Percentiles rank a stretch among this genome's conserved stretches.
These are phyloP conservation scores for Pterophyllum scalare DNA, from an alignment of 2,113 vertebrate genomes.

Conservation along the genomic window DNA sequence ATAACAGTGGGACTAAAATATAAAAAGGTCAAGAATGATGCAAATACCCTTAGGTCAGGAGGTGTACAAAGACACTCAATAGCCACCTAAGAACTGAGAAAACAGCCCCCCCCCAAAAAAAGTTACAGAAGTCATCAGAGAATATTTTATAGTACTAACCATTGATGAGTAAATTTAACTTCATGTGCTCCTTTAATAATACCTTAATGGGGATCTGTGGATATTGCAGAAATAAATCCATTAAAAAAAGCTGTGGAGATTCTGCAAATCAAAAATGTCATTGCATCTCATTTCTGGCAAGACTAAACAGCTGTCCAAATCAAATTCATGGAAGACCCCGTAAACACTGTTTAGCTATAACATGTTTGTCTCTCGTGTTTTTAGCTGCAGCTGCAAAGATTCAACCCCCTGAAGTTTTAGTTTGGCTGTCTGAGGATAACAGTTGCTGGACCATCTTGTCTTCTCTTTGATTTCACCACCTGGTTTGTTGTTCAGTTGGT, in stretches of 20 bases:
- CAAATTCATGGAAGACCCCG: not conserved
- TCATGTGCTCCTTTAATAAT: too few species aligned
- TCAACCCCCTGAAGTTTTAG: slow-evolving; percentile 65
- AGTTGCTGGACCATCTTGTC: slow-evolving; percentile 69
- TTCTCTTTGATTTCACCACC: slow-evolving; percentile 76
- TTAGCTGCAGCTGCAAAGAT: slow-evolving; percentile 63
- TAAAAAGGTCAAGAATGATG: not conserved
- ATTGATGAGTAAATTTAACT: too few species aligned
- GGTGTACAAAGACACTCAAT: not conserved
- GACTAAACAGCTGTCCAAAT: not conserved
- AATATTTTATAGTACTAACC: not conserved
- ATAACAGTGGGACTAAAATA: not conserved
- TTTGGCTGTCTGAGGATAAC: slow-evolving; percentile 66
- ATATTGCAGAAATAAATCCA: too few species aligned
- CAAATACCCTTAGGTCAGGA: not conserved
- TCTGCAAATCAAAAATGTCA: too few species aligned
- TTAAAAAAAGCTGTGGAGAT: too few species aligned
- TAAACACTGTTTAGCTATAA: not conserved
- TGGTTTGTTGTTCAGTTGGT: slow-evolving; percentile 71
- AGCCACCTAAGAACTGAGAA: too few species aligned
- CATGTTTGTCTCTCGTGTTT: slow-evolving; percentile 43
- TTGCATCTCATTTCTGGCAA: too few species aligned
- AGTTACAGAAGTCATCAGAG: not conserved
- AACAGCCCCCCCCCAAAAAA: too few species aligned
- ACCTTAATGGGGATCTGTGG: too few species aligned